Evolutionary conservation across 2,888 invertebrate species (phyloP), one percentile per base, ranked within the genome.

Genomic region (Papilio protenor): DNA sequence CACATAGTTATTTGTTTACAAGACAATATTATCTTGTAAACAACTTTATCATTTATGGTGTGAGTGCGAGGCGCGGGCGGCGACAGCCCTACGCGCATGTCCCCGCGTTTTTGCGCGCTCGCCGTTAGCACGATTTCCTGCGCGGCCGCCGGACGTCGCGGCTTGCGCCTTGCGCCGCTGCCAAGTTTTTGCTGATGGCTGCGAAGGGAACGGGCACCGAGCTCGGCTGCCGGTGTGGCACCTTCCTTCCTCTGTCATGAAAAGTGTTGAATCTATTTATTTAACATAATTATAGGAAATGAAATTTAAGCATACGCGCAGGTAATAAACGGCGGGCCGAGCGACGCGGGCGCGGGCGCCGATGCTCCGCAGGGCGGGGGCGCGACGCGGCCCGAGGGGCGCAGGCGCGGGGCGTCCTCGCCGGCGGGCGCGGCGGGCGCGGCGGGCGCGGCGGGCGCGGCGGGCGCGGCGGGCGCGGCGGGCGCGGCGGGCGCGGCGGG

Each of bases 361-460:
- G 85, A 82, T 79, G 80, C 82, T 80, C 82, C 84, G 81, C 80
- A 86, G 80, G 86, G 83, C 76, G 82, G 83, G 80, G 70, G 83
- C 81, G 83, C 84, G 82, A 74, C 61, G 64, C 73, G 84, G 49
- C 85, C 87, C 69, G 91, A 91, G 86, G 91, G 91, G 78, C 92
- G 89, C 85, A 93, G 90, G 64, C 91, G 92, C 80, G 92, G 91
- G 59, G 94, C 92, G 57, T 94, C 92, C 78, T 92, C 94, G n/a
- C 92, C 95, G 89, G 95, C 87, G 90, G 95, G 92, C 82, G 91
- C 95, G 88, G 90, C 96, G 84, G n/a, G n/a, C n/a, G n/a, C n/a
- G n/a, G n/a, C n/a, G n/a, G n/a, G n/a, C n/a, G n/a, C n/a, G n/a
- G n/a, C n/a, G 80, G 80, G 80, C 79, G 64, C 79, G 77, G 70